Evolutionary conservation across 64 coral and sea anemone genomes (phyloP).

Genomic region (Stichodactyla helianthus): DNA sequence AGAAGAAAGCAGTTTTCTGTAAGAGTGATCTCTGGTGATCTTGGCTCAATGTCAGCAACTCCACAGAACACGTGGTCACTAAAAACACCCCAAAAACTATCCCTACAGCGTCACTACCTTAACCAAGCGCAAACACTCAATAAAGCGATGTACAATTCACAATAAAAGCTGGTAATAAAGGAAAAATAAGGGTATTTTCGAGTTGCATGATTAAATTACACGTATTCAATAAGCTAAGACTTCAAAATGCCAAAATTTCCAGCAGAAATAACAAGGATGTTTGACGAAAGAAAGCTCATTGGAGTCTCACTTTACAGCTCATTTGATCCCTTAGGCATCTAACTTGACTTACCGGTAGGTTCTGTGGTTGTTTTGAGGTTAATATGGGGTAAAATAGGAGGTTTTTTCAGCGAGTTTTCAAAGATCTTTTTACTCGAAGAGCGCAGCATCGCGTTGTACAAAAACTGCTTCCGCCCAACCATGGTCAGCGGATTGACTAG

Average conservation of each 20-base stretch:
- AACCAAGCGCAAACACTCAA: background rate
- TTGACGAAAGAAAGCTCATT: background rate
- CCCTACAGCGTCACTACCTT: background rate
- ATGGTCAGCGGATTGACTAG: background rate
- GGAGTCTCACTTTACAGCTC: background rate
- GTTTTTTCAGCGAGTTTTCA: constrained; percentile 18
- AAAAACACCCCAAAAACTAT: constrained; percentile 16
- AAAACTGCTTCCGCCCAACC: constrained; percentile 20
- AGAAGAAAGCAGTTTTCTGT: background rate
- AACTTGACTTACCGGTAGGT: constrained; percentile 1
- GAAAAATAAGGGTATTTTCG: constrained; percentile 1
- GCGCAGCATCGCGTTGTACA: constrained; percentile 13
- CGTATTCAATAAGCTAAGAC: background rate
- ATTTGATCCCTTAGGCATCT: background rate
- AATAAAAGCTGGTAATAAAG: background rate
- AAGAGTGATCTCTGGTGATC: background rate
- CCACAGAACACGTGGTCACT: constrained; percentile 11
- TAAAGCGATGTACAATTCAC: background rate
- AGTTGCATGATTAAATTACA: constrained; percentile 11
- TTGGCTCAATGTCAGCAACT: constrained; percentile 18
- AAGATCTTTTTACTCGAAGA: constrained; percentile 13
- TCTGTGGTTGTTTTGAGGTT: background rate
- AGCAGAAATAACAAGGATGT: background rate
- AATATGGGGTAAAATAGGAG: constrained; percentile 15
- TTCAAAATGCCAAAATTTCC: constrained; percentile 25